These are phyloP conservation scores for Vultur gryphus DNA, from an alignment of 2,797 vertebrate genomes.

Conservation along the genomic window DNA sequence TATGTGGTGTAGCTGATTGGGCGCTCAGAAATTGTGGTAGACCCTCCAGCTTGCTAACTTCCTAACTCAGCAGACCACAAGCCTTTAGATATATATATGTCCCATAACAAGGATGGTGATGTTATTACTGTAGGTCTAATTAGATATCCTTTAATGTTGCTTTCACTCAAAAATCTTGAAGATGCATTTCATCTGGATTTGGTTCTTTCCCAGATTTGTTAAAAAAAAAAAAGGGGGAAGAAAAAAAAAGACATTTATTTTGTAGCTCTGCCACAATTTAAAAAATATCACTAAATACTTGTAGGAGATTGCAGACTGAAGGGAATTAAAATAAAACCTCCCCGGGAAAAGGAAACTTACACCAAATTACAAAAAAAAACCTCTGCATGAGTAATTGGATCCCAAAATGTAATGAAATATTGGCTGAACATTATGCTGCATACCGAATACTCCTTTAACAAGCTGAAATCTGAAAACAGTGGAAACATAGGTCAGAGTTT, in stretches of 20 bases:
- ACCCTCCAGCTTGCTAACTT: constrained; percentile 62
- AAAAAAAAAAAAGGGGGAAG: not conserved
- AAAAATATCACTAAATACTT: constrained; percentile 39
- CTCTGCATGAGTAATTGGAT: constrained; percentile 51
- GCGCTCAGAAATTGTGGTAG: constrained; percentile 43
- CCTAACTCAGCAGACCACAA: constrained; percentile 64
- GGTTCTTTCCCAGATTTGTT: constrained; percentile 55
- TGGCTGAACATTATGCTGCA: not conserved
- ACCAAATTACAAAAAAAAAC: constrained; percentile 14
- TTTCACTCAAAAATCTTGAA: constrained; percentile 35
- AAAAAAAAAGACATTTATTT: not conserved
- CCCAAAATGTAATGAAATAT: constrained; percentile 41
- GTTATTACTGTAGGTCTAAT: constrained; percentile 49
- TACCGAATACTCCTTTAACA: constrained; percentile 38
- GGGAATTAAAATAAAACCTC: constrained; percentile 53
- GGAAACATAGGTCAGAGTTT: constrained; percentile 26
- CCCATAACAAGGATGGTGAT: constrained; percentile 40
- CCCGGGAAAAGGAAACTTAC: constrained; percentile 41
- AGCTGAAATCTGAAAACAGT: constrained; percentile 38
- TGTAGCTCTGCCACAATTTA: not conserved
- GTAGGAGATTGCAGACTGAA: constrained; percentile 14
- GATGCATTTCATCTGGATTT: constrained; percentile 52
- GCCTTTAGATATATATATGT: constrained; percentile 29
- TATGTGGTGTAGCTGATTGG: constrained; percentile 65
- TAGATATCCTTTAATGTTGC: constrained; percentile 47